phyloP scores from a whole-genome alignment of 2,113 vertebrate genomes.

The Naja naja region DNA sequence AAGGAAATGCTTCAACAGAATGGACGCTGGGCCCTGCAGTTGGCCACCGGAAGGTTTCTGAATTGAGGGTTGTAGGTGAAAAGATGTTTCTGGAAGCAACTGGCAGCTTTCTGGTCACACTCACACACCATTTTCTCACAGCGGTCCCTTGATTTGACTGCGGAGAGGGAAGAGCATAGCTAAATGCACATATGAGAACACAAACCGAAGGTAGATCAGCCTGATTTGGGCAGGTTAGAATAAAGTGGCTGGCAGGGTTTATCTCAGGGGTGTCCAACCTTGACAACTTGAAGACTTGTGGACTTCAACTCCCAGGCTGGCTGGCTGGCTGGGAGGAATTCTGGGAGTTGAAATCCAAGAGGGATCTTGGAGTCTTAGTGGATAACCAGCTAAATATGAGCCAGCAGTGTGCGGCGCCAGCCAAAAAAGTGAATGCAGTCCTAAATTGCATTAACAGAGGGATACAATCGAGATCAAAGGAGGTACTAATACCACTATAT shows the following conservation, averaged over 20 bases:
- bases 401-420: no score
- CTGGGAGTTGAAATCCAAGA: background rate
- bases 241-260: background rate
- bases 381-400: no score
- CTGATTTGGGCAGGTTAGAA: background rate
- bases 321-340: no score
- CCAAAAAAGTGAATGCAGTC: no score
- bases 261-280: background rate
- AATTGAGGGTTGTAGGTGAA: conserved; percentile 17
- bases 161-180: background rate
- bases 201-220: background rate
- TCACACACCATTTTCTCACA: conserved; percentile 38
- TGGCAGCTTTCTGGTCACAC: conserved; percentile 18
- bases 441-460: no score
- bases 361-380: no score
- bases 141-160: conserved; percentile 43
- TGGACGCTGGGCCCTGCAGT: conserved; percentile 28
- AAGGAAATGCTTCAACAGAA: background rate
- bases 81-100: conserved; percentile 15
- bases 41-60: background rate
- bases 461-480: no score
- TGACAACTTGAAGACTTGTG: background rate
- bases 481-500: no score
- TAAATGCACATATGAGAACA: background rate
- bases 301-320: background rate